phyloP scores from a whole-genome alignment of 1,140 invertebrate species.

The Drosophila bifasciata region DNA sequence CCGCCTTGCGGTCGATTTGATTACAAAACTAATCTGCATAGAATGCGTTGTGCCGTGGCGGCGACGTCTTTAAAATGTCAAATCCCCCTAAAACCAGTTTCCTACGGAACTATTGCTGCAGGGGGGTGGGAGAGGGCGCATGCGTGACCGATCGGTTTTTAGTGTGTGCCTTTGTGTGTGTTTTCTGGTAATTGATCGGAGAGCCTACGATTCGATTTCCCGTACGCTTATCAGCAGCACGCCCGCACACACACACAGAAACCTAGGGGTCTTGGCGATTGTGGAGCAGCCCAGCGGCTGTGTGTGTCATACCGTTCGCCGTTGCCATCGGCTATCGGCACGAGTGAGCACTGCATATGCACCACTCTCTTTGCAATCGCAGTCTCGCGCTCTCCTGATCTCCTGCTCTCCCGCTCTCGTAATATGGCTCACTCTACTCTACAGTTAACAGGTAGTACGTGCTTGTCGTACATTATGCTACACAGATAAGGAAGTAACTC shows the following conservation, averaged over 20 bases:
- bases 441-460: not conserved
- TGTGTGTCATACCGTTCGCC: slow-evolving; percentile 35
- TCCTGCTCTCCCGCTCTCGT: slow-evolving; percentile 4
- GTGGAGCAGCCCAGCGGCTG: slow-evolving; percentile 20
- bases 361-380: slow-evolving; percentile 6
- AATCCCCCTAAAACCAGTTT: slow-evolving; percentile 27
- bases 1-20: slow-evolving; percentile 15
- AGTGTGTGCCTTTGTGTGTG: slow-evolving; percentile 21
- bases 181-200: slow-evolving; percentile 47
- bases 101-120: not conserved
- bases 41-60: slow-evolving; percentile 27
- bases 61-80: slow-evolving; percentile 43
- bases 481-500: too few species aligned
- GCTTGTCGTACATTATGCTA: too few species aligned
- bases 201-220: slow-evolving; percentile 37
- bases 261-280: not conserved
- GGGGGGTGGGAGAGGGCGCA: slow-evolving; percentile 26
- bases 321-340: slow-evolving; percentile 33
- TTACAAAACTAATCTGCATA: slow-evolving; percentile 52
- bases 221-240: slow-evolving; percentile 36
- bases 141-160: slow-evolving; percentile 38
- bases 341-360: slow-evolving; percentile 22
- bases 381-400: slow-evolving; percentile 9
- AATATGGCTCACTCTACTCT: slow-evolving; percentile 17
- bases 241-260: slow-evolving; percentile 9